Evolutionary conservation across 2,797 vertebrate species (phyloP), one percentile per base, ranked within the genome.

Genomic region (Alfaro cultratus): DNA sequence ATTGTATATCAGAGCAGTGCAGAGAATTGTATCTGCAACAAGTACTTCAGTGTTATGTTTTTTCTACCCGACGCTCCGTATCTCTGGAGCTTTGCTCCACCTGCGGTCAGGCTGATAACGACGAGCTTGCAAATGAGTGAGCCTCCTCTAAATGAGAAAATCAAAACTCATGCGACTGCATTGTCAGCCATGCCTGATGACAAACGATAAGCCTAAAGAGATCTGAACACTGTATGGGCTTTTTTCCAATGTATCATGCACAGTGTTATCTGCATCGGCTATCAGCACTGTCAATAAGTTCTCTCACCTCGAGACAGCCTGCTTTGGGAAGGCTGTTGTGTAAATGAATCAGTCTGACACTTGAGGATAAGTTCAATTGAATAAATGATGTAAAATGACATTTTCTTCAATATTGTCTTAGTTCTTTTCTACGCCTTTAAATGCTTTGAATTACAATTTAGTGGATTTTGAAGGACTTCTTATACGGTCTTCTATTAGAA

Each of bases 191-290:
- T 3, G 79, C 70, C 81, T 77, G 88, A 92, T 86, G 80, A 88
- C n/a, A 23, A 83, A 71, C 36, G 72, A 87, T 93, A 88, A 86
- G 81, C 81, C 76, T 68, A 83, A 77, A 75, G 74, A 83, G 83
- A 49, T 81, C 82, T 74, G 73, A 68, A 79, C 89, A 81, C 87
- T 77, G 77, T 76, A 53, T 60, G 68, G 67, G 77, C 60, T 90
- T 93, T 86, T 84, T 87, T 84, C 83, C 86, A 90, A 60, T 78
- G 85, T 91, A 85, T 82, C 67, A 82, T 74, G 84, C 85, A 82
- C 87, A 83, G 57, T 82, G 86, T 90, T 90, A 91, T 94, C 90
- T 89, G 71, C 91, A 83, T 15, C 81, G 55, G 77, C 84, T 83
- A 82, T 84, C 90, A 83, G 81, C 75, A 23, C 87, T 76, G 79